These are phyloP conservation scores for Drosophila acutilabella DNA, from an alignment of 2,888 invertebrate species.

Conservation along the genomic window DNA sequence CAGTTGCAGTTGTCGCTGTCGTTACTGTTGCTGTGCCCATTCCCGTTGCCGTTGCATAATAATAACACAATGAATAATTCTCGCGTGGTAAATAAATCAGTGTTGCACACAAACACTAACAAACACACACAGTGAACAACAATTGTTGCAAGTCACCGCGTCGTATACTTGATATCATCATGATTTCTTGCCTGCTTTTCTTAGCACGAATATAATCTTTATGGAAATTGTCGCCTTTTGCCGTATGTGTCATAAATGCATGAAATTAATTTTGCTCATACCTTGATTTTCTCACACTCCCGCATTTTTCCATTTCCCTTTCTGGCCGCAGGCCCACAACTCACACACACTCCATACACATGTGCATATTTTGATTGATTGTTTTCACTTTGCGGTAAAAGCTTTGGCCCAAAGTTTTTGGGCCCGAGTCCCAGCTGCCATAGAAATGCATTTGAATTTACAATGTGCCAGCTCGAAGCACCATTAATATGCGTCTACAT, in stretches of 20 bases:
- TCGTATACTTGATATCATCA: slow-evolving; percentile 55
- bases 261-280: slow-evolving; percentile 68
- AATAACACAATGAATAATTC: slow-evolving; percentile 36
- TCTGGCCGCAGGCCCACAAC: slow-evolving; percentile 7
- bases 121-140: slow-evolving; percentile 5
- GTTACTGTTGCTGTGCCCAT: slow-evolving; percentile 18
- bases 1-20: slow-evolving; percentile 7
- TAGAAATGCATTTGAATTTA: slow-evolving; percentile 80
- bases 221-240: slow-evolving; percentile 68
- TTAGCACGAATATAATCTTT: slow-evolving; percentile 48
- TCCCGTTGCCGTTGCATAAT: slow-evolving; percentile 29
- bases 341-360: slow-evolving; percentile 12
- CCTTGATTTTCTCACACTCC: slow-evolving; percentile 3
- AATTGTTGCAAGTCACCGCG: slow-evolving; percentile 41
- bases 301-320: slow-evolving; percentile 28
- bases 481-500: slow-evolving; percentile 69
- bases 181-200: slow-evolving; percentile 21
- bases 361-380: slow-evolving; percentile 72
- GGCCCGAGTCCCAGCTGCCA: slow-evolving; percentile 57
- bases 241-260: slow-evolving; percentile 68
- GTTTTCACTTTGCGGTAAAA: slow-evolving; percentile 76
- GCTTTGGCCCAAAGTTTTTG: slow-evolving; percentile 52
- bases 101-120: slow-evolving; percentile 22
- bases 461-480: slow-evolving; percentile 71
- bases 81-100: slow-evolving; percentile 69